Base-by-base conservation (phyloP, 2,797 vertebrate genomes). In the Tragelaphus eurycerus region DNA sequence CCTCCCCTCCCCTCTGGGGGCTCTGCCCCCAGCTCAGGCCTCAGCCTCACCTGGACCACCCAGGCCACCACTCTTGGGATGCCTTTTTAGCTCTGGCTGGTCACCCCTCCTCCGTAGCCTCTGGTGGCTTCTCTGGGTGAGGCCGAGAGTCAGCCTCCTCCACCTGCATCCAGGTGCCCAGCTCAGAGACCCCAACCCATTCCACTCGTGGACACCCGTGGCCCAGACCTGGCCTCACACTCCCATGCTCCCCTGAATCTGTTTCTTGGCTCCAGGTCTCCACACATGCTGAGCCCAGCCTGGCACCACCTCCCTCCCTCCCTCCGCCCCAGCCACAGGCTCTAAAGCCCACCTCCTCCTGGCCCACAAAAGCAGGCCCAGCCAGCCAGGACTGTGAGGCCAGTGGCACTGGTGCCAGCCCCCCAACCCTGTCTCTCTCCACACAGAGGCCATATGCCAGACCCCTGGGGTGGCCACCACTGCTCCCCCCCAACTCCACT, bases 21-120 rank as follows among this genome's bases (percentile, higher is more conserved):
- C 67, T 71, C 29, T 10, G 4, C 9, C 19, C 19, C 15, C 57
- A 34, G 3, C 48, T 10, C n/a, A 3, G 34, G 71, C 43, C 15
- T 60, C 6, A 0, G 81, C 16, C 55, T 67, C 83, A 1, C 83
- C 4, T 7, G 31, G n/a, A 15, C 60, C 29, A 12, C 34, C 48
- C n/a, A 11, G 1, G 3, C 4, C n/a, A 48, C 74, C 10, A 57
- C 7, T 38, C 74, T 17, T 9, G 8, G 0, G 1, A 15, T 0
- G 0, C 25, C 67, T 86, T 9, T 62, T 55, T 4, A 0, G n/a
- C 4, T 23, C 25, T 0, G 2, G 34, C 38, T 27, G 0, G 0
- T 10, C 62, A 19, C 2, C 46, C 4, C 17, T 6, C 29, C 54
- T 27, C 12, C 16, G 7, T 9, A 25, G 34, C n/a, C 76, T 15